Percentiles rank a stretch among this genome's conserved stretches.
These are phyloP conservation scores for Omphaloscelis lunosa DNA, from an alignment of 2,888 invertebrate genomes.

Conservation along the genomic window DNA sequence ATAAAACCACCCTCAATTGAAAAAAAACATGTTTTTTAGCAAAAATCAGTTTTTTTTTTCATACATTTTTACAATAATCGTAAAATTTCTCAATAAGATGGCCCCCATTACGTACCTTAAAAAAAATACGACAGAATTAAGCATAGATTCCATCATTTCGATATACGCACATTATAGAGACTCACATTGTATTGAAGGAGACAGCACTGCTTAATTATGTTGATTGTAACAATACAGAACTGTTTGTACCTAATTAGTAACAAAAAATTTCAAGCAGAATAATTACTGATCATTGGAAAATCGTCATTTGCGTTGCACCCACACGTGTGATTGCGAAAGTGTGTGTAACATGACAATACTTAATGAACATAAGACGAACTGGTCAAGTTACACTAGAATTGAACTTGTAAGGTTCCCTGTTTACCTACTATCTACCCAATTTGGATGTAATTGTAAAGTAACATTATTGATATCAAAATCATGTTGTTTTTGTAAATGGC, in stretches of 20 bases:
- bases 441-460: not conserved
- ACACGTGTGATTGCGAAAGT: not conserved
- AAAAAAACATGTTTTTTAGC: too few relatives aligned
- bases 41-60: too few relatives aligned
- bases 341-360: not conserved
- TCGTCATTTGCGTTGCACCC: not conserved
- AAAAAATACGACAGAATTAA: too few relatives aligned
- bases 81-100: too few relatives aligned
- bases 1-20: too few relatives aligned
- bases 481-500: conserved; percentile 7
- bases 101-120: too few relatives aligned
- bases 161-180: too few relatives aligned
- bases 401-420: not conserved
- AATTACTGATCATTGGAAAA: not conserved
- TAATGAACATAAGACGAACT: not conserved
- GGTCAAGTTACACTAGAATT: not conserved
- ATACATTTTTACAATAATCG: too few relatives aligned
- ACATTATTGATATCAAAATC: not conserved
- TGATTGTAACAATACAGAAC: not conserved
- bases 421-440: not conserved
- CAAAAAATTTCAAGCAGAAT: not conserved
- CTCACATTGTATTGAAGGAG: not conserved
- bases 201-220: not conserved
- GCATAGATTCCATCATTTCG: too few relatives aligned
- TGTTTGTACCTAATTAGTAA: not conserved